Evolutionary conservation across 2,888 invertebrate species (phyloP), one percentile per base, ranked within the genome.

Genomic region (Hypena proboscidalis): DNA sequence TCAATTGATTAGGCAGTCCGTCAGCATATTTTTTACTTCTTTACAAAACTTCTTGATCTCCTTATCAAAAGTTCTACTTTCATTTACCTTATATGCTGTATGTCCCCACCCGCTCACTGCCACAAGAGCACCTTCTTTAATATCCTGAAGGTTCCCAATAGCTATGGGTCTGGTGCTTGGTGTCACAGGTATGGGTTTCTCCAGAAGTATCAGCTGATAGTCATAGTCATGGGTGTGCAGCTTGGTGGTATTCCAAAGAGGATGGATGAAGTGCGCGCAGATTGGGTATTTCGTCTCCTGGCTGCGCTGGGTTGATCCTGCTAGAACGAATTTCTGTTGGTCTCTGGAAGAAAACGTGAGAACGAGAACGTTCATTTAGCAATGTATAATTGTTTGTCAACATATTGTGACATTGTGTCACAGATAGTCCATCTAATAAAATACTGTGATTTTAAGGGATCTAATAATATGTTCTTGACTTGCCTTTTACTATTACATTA

Each of bases 101-200:
- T 86, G 84, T 1, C 90, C 90, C 90, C 90, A 90, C 0, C 90
- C 90, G 8, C 77, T 85, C 0, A 90, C 66, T 0, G 76, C 42
- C 0, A 84, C 56, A 53, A 77, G 21, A 0, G 19, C 43, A 0
- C 82, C 86, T 0, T 80, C 62, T 0, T 2, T 17, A 0, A 87
- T 43, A 17, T 86, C 85, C 0, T 64, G 58, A 0, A 66, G 1
- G 2, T 59, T 55, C 0, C 81, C 90, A 2, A 90, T 87, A 0
- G 85, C 85, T 0, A 90, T 81, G 0, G 90, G 90, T 19, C 80
- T 64, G 2, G 82, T 58, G 4, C 6, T 49, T 0, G 58, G 26
- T 0, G 82, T 80, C 0, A 85, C 69, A 0, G 86, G 85, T 0
- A 90, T 68, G 0, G 86, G 70, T 0, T 4, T 57, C 60, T 87